Base-by-base conservation (phyloP, 2,113 vertebrate species). In the Herpetotheres cachinnans region DNA sequence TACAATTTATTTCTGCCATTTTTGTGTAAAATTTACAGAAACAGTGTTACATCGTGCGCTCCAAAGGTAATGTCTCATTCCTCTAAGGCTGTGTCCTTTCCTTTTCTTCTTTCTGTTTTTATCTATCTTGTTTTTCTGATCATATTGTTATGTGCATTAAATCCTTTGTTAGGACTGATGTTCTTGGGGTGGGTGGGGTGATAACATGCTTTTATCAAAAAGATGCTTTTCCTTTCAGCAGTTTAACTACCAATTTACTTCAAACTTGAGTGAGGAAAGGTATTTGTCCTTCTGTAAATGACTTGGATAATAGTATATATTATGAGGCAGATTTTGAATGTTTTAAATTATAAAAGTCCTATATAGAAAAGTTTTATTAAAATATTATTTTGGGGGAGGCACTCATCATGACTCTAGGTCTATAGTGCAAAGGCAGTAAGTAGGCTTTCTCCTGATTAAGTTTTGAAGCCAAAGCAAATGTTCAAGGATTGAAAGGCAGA, bases 11-110 rank as follows among this genome's bases (percentile, higher is more conserved):
- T 99, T 99, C 99, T 99, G 99, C 99, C 99, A 96, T 99, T 99
- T 99, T 99, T 99, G 99, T 99, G 99, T 99, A 99, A 99, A 99
- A 99, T 99, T 99, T 99, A 98, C 99, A 99, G 99, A 99, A 99
- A 99, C 99, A 99, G 98, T 98, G 99, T 99, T 99, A 99, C 99
- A 99, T 98, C 99, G 98, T 99, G 99, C 99, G 98, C 99, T 99
- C 98, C 99, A 99, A 99, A 99, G 99, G 99, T 99, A 99, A 99
- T 99, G 99, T 99, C 98, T 99, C 98, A 98, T 98, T 98, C 97
- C 98, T 99, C 98, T 99, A 99, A 99, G 99, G 99, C 99, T 99
- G 99, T 99, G 98, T 98, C 97, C 97, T 98, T 97, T 97, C 90
- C 95, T 93, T 93, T 94, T 95, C 92, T 89, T 95, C 65, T 98